Evolutionary conservation across 2,797 vertebrate species (phyloP).

Genomic region (Capromys pilorides): DNA sequence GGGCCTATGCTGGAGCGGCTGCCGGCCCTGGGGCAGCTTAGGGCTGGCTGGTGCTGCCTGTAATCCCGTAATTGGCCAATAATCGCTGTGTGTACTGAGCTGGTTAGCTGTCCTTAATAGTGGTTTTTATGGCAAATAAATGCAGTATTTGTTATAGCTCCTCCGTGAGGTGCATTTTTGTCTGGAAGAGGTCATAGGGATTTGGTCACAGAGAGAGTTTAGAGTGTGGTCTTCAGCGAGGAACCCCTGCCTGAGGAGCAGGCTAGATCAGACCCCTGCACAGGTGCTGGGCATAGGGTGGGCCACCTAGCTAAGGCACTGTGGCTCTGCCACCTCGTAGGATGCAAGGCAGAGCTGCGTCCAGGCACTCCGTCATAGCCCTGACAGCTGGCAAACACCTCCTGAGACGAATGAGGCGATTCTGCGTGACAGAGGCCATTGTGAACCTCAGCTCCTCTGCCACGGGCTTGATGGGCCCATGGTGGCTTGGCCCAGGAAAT

Average conservation of each 20-base stretch:
- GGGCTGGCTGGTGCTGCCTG: neutral
- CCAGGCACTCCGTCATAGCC: neutral
- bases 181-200: neutral
- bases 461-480: neutral
- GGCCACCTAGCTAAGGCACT: neutral
- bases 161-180: neutral
- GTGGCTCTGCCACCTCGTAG: neutral
- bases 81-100: accelerated
- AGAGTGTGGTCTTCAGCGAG: neutral
- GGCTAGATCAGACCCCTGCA: accelerated
- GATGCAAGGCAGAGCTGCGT: neutral
- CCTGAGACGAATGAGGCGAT: neutral
- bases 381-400: neutral
- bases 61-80: neutral
- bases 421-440: neutral
- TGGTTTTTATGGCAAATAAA: conserved; percentile 9
- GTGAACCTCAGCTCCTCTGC: neutral
- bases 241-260: neutral
- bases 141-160: neutral
- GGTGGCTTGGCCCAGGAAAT: neutral
- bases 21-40: neutral
- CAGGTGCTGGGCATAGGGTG: accelerated
- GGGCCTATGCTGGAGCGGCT: accelerated
- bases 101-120: neutral
- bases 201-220: too few relatives aligned